These are phyloP conservation scores for Tachycineta bicolor DNA, from an alignment of 2,113 vertebrate species.

Conservation along the genomic window DNA sequence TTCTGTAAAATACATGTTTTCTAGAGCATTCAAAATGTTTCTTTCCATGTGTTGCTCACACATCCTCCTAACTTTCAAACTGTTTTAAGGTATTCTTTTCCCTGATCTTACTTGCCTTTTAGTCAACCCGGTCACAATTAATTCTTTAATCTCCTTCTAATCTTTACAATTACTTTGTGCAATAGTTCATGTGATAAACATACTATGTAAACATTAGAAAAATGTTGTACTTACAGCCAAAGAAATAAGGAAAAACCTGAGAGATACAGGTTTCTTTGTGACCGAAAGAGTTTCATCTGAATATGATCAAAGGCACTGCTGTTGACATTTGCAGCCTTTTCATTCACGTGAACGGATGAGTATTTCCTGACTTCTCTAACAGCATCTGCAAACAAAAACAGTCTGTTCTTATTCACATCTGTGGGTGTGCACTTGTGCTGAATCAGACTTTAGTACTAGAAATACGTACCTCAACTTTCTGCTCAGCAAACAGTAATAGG, in stretches of 20 bases:
- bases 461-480: background rate
- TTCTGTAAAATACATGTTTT: background rate
- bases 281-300: constrained; percentile 96
- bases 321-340: constrained; percentile 71
- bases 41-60: background rate
- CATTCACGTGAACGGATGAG: constrained; percentile 68
- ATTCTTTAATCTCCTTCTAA: background rate
- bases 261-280: constrained; percentile 96
- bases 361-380: constrained; percentile 92
- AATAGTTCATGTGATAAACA: background rate
- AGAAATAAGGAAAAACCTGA: constrained; percentile 96
- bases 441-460: background rate
- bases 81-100: background rate
- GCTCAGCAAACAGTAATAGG: background rate
- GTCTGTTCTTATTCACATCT: background rate
- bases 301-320: constrained; percentile 84
- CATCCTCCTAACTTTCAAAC: background rate
- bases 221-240: constrained; percentile 87
- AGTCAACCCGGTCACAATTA: background rate
- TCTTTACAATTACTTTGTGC: background rate
- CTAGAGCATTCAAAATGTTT: background rate
- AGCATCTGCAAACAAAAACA: constrained; percentile 80
- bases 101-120: background rate
- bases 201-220: background rate
- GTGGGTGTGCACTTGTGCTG: background rate